Base-by-base conservation (phyloP, 2,888 invertebrate genomes). In the Sipha maydis region DNA sequence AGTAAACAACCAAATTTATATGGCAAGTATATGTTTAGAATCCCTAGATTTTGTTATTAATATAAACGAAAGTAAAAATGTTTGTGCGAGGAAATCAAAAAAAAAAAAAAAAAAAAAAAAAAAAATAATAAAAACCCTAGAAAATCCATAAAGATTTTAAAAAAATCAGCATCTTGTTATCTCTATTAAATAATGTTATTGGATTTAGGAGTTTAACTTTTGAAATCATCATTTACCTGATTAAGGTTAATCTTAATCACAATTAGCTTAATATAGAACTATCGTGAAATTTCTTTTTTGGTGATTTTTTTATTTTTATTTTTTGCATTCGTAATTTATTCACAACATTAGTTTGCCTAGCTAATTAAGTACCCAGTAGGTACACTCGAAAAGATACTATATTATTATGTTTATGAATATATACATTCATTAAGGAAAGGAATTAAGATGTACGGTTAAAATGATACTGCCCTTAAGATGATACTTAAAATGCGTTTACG, bases 371-470 rank as follows among this genome's bases (percentile, higher is more conserved):
- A 78, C 21, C 21, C 3, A 25, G 11, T 34, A 54, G 1, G 54
- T 77, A 54, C 8, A 25, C n/a, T 69, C n/a, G 28, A 5, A 7
- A 7, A 8, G 28, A 69, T 28, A 83, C 19, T 11, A 61, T 11
- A 61, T 76, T 38, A 83, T n/a, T n/a, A n/a, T n/a, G n/a, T n/a
- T n/a, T n/a, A n/a, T n/a, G n/a, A n/a, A n/a, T n/a, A n/a, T 83
- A 83, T 75, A 56, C 75, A 83, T 75, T 61, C 21, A 76, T 84
- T 84, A 84, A 75, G 61, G 9, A 61, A 75, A 56, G 21, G 61
- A 84, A 61, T 61, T 61, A 61, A 76, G 75, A 41, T 14, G 8
- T 25, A 84, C 61, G 28, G 75, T 76, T 76, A 76, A 17, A 31
- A 76, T 41, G 56, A 76, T 84, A 61, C 14, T 61, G 28, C 14